Percentiles rank a stretch among this genome's conserved stretches.
Conservation (phyloP, 2,113 vertebrate genomes). For the Ctenodactylus gundi region DNA sequence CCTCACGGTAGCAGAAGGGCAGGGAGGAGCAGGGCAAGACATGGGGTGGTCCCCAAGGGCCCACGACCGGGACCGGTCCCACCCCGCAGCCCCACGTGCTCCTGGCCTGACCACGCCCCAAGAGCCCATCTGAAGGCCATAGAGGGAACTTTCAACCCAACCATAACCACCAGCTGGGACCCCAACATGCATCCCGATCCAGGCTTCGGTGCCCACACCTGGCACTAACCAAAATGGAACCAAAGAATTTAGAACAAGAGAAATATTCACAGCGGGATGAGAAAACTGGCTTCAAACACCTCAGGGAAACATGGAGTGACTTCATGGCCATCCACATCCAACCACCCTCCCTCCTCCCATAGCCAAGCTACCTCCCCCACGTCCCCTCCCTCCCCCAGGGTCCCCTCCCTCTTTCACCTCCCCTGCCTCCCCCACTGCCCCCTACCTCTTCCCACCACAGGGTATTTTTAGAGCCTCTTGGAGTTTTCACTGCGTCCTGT, state of each 20-base stretch:
- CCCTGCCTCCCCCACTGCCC: too few species aligned
- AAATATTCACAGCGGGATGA: background rate
- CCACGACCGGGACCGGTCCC: too few species aligned
- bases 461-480: conserved; percentile 45
- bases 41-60: too few species aligned
- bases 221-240: background rate
- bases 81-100: too few species aligned
- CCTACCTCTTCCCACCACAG: too few species aligned
- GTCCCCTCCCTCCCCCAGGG: too few species aligned
- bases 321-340: fast-evolving
- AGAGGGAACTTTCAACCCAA: background rate
- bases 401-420: too few species aligned
- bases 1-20: background rate
- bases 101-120: background rate
- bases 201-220: background rate
- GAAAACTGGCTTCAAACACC: background rate
- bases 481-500: conserved; percentile 75
- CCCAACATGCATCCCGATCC: fast-evolving
- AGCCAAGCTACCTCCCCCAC: too few species aligned
- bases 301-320: fast-evolving
- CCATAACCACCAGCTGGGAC: background rate
- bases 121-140: background rate
- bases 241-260: background rate
- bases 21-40: too few species aligned
- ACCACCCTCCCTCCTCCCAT: background rate